Evolutionary conservation across 2,797 vertebrate species (phyloP).

Genomic region (Acanthopagrus latus): DNA sequence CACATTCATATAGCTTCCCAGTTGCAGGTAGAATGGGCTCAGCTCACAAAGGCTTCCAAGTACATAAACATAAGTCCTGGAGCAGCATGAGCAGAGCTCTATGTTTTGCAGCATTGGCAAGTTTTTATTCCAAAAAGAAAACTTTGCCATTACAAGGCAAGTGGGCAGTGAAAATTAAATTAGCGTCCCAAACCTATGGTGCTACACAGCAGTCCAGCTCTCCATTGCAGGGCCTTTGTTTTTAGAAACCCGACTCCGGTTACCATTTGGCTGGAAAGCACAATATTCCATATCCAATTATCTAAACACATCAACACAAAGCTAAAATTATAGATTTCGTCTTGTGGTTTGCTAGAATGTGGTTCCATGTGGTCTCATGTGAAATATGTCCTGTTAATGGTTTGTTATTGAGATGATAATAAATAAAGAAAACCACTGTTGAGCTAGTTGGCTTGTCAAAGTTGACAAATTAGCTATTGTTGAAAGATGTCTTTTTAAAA

Average conservation of each 20-base stretch:
- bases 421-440: conserved; percentile 51
- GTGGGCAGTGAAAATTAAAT: conserved; percentile 76
- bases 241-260: conserved; percentile 31
- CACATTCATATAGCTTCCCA: conserved; percentile 44
- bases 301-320: conserved; percentile 57
- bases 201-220: conserved; percentile 45
- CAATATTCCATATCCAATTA: conserved; percentile 52
- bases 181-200: conserved; percentile 62
- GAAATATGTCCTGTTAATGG: conserved; percentile 56
- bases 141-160: conserved; percentile 64
- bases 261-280: conserved; percentile 54
- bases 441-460: conserved; percentile 35
- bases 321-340: conserved; percentile 56
- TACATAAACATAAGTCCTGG: conserved; percentile 67
- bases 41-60: conserved; percentile 42
- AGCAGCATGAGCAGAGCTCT: conserved; percentile 44
- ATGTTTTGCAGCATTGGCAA: conserved; percentile 59
- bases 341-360: conserved; percentile 31
- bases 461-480: conserved; percentile 48
- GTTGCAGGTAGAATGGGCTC: conserved; percentile 56
- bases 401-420: conserved; percentile 50
- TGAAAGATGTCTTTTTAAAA: conserved; percentile 48
- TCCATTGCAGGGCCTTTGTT: conserved; percentile 1
- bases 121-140: conserved; percentile 70
- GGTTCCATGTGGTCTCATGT: conserved; percentile 48